phyloP scores from a whole-genome alignment of 1,140 invertebrate species.

The Brachionus rotundiformis region DNA sequence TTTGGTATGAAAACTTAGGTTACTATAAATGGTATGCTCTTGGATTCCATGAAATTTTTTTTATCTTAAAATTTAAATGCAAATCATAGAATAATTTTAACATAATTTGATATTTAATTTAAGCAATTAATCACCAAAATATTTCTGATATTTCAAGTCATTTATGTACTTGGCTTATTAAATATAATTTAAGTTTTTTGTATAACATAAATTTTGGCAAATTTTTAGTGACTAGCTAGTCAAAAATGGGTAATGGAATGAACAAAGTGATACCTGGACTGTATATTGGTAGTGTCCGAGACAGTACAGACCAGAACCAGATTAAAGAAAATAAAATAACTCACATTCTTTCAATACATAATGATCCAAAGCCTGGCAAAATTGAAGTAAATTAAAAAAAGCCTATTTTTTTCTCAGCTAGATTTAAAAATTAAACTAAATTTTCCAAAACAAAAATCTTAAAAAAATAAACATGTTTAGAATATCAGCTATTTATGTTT shows the following conservation, averaged over 20 bases:
- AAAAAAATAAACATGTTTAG: conserved; percentile 69
- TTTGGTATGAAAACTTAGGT: too few relatives aligned
- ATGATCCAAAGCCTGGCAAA: conserved; percentile 72
- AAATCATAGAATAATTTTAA: conserved; percentile 5
- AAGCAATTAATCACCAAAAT: neutral
- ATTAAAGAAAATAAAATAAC: conserved; percentile 85
- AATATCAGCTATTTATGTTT: conserved; percentile 93
- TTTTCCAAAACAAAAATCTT: conserved; percentile 34
- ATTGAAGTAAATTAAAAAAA: neutral
- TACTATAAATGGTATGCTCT: conserved; percentile 30
- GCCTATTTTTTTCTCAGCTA: neutral
- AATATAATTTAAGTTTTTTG: neutral
- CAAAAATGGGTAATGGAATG: conserved; percentile 46
- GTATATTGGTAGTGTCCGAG: conserved; percentile 70
- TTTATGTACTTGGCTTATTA: conserved; percentile 15
- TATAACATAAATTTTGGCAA: neutral
- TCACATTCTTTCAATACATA: conserved; percentile 91
- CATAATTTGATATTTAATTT: conserved; percentile 21
- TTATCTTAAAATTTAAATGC: neutral
- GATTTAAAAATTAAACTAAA: neutral
- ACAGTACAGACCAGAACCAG: conserved; percentile 86
- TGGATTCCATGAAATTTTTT: neutral
- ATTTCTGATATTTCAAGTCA: neutral
- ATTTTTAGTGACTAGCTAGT: neutral
- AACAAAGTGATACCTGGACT: conserved; percentile 58